Base-by-base conservation (phyloP, 2,797 vertebrate genomes). In the Spea hammondii region DNA sequence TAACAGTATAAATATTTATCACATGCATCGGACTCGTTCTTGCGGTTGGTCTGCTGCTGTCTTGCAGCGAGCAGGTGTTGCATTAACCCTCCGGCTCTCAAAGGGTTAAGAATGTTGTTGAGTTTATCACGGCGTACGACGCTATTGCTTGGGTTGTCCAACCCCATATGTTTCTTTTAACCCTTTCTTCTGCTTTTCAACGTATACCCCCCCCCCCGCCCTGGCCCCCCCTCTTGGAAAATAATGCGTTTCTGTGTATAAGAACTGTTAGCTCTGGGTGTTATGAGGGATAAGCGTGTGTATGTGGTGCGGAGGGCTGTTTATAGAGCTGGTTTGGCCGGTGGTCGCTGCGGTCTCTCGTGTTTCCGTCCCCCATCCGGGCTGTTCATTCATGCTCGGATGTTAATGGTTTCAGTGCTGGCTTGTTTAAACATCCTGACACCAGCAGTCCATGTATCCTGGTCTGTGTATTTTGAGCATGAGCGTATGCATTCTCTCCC, bases 371-470 rank as follows among this genome's bases (percentile, higher is more conserved):
- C 4, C 49, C 49, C 47, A 44, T 55, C 50, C 48, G 65, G 59
- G 32, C 62, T 60, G 32, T 68, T 76, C 74, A 60, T 72, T 76
- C 69, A 72, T 66, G 62, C 59, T 67, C 17, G 53, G 78, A 69
- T 53, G 32, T 65, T 79, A 65, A 71, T 76, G 73, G 60, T 71
- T 66, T 80, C 53, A 10, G n/a, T 9, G 60, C 5, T 9, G 50
- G 57, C 73, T 76, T 81, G 79, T 81, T 67, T 77, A 64, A 64
- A 57, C 53, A 62, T 66, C 50, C 48, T 72, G 74, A 74, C 67
- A 81, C 79, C 17, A 45, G 8, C 45, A 73, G 59, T 47, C 10
- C 44, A 50, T 48, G 55, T 62, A 57, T 62, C 7, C 13, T 44
- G 4, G n/a, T 4, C 54, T 47, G 57, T 32, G 76, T 73, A 53